Evolutionary conservation across 2,888 invertebrate genomes (phyloP), one percentile per base, ranked within the genome.

Genomic region (Leucoma salicis): DNA sequence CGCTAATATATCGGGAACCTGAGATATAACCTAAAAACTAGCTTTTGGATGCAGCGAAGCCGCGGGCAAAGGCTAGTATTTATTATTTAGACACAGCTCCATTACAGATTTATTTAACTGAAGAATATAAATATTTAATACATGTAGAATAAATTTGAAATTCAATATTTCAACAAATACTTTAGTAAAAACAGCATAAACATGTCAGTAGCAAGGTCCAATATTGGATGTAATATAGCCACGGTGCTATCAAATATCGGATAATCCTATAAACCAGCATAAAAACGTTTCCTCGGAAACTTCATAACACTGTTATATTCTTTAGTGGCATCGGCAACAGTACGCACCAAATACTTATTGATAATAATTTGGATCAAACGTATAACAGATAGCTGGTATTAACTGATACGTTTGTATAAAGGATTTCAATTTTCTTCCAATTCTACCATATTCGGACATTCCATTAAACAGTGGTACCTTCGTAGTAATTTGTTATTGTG

Each of bases 261-360:
- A 57, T 67, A 69, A 71, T 70, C 65, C 57, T 56, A 65, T 72
- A 69, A 68, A 66, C 58, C 57, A 48, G 49, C 40, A 47, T 53
- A 55, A 57, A 63, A 63, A 61, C 50, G 55, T 51, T 59, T 54
- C 54, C 59, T 58, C 55, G 52, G 46, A 48, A 73, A 63, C 59
- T 69, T 70, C 54, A 62, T 65, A 64, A 70, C 60, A 64, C 51
- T 57, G 53, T 65, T 68, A 72, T 62, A 62, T 27, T 11, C 11
- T 11, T 4, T 4, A 4, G 27, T n/a, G 27, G 27, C 11, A 11
- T 2, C 27, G 27, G n/a, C 27, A 27, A 27, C 3, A n/a, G n/a
- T 10, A 27, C 11, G 4, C 11, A 27, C n/a, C n/a, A 10, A 27
- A 27, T 27, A 27, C 27, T 27, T 27, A 11, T 27, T 11, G 27